A percentile compares a stretch with the other conserved stretches of the same genome.
phyloP scores from a whole-genome alignment of 2,113 vertebrate genomes.

The Pelecanus crispus region DNA sequence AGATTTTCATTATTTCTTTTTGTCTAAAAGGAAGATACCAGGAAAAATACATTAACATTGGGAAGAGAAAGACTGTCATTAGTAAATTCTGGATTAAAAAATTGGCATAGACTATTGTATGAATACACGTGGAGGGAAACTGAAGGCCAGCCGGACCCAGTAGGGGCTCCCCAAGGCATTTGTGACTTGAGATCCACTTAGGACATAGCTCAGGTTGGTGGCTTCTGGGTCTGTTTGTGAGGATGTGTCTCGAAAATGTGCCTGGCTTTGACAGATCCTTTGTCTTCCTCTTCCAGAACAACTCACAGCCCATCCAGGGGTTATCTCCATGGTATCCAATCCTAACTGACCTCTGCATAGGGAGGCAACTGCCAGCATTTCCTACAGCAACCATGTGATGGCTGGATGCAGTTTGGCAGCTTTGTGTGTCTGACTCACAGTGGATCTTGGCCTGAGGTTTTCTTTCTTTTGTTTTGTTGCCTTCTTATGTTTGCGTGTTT shows the following conservation, averaged over 20 bases:
- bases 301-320: neutral
- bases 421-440: neutral
- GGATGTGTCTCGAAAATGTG: neutral
- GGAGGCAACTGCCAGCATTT: neutral
- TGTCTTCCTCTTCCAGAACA: neutral
- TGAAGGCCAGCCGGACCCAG: neutral
- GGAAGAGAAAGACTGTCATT: neutral
- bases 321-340: neutral
- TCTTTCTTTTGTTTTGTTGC: neutral
- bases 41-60: neutral
- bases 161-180: rapidly evolving
- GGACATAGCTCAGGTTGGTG: neutral
- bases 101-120: neutral
- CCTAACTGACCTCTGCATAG: neutral
- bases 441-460: neutral
- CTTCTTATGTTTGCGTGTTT: neutral
- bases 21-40: neutral
- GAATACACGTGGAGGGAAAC: neutral
- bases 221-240: neutral
- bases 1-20: neutral
- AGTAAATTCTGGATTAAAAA: neutral
- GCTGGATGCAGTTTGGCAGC: neutral
- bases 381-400: neutral
- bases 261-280: neutral
- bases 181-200: neutral